Evolutionary conservation across 2,888 invertebrate genomes (phyloP).

Genomic region (Lochmaea capreae): DNA sequence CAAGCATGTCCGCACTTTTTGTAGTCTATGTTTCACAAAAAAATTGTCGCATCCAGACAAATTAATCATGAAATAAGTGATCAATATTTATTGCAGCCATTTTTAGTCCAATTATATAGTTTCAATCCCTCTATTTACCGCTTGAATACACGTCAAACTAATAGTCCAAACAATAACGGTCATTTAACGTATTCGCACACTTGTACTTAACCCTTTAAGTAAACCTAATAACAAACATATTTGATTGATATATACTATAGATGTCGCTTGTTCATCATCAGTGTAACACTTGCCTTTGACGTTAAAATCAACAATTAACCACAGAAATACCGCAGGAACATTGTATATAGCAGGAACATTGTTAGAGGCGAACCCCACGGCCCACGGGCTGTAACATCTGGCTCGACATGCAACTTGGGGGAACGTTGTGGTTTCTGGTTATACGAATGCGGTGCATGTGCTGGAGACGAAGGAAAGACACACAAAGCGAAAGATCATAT

Average conservation of each 20-base stretch:
- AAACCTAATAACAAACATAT: constrained; percentile 8
- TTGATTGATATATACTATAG: constrained; percentile 18
- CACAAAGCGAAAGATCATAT: constrained; percentile 43
- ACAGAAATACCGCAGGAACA: constrained; percentile 37
- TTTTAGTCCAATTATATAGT: not conserved
- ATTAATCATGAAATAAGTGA: no score
- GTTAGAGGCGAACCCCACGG: constrained; percentile 46
- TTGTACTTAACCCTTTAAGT: constrained; percentile 2
- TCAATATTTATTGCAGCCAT: no score
- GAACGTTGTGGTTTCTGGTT: constrained; percentile 51
- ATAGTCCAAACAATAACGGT: not conserved
- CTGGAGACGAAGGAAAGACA: constrained; percentile 24
- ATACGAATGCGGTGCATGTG: constrained; percentile 43
- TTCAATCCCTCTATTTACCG: not conserved
- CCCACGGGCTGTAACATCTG: constrained; percentile 52
- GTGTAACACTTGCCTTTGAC: constrained; percentile 54
- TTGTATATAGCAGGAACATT: constrained; percentile 39
- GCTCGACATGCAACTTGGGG: constrained; percentile 55
- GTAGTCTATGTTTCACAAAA: no score
- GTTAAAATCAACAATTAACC: constrained; percentile 47
- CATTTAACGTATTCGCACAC: not conserved
- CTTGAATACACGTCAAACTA: not conserved
- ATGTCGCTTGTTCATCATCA: constrained; percentile 15
- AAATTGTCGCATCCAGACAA: no score
- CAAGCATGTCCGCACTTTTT: no score